Conservation (phyloP, 1,140 invertebrate genomes). For the Atopsyche davidsoni region DNA sequence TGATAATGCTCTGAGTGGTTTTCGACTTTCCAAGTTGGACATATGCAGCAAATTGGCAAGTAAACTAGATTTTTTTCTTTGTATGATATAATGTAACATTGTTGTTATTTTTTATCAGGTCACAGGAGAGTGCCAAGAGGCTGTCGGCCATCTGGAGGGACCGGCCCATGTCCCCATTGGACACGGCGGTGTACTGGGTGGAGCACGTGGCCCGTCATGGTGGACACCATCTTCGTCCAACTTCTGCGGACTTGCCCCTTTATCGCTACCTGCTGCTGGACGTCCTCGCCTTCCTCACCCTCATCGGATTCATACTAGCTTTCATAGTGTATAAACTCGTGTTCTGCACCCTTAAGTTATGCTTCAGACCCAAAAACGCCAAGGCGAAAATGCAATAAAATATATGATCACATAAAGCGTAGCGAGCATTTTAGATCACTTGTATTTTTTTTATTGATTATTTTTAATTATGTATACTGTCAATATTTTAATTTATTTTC, state of each 20-base stretch:
- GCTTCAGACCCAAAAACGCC: neutral
- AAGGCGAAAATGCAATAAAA: constrained; percentile 14
- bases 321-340: constrained; percentile 23
- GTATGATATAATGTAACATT: neutral
- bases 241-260: constrained; percentile 39
- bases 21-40: too few relatives aligned
- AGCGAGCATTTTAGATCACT: too few relatives aligned
- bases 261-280: constrained; percentile 55
- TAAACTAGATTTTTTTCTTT: too few relatives aligned
- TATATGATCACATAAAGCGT: too few relatives aligned
- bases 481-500: too few relatives aligned
- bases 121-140: constrained; percentile 39
- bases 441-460: too few relatives aligned
- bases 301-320: constrained; percentile 5
- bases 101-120: constrained; percentile 33
- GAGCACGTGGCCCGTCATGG: constrained; percentile 48
- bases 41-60: too few relatives aligned
- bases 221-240: constrained; percentile 42
- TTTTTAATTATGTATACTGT: too few relatives aligned
- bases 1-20: too few relatives aligned
- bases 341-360: neutral
- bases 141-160: constrained; percentile 51
- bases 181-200: constrained; percentile 51
- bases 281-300: constrained; percentile 37
- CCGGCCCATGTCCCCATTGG: constrained; percentile 43